Evolutionary conservation across 1,140 invertebrate genomes (phyloP), one percentile per base, ranked within the genome.

Genomic region (Cotesia chilonis): DNA sequence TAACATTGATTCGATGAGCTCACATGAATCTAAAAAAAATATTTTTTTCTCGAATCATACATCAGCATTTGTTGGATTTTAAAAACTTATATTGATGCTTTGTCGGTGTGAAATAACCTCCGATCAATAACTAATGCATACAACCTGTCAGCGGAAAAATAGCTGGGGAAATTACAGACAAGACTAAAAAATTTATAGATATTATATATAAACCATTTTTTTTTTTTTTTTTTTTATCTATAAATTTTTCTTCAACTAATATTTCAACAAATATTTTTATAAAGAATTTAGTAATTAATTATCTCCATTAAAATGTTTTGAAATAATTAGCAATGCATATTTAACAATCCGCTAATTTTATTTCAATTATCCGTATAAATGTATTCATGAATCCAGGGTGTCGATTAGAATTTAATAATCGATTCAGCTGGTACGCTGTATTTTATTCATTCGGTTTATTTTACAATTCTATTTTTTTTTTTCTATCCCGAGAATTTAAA

Each of bases 341-440:
- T 47, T 47, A 47, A 47, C 10, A 47, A 6, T 10, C 10, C 6
- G 5, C 12, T 37, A 65, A 65, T 65, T 65, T 12, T 41, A 14
- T 36, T 41, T 14, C 7, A 65, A 14, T 47, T n/a, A 38, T 20
- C 4, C 38, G 38, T 63, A 37, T 9, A 63, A 7, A 63, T 65
- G 4, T 14, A 41, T 37, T 37, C 10, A 20, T 47, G 63, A 65
- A 35, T 36, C 35, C n/a, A 10, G 35, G 10, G 9, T 37, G 38
- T 65, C 36, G 14, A 65, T 41, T 38, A 65, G 37, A 65, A n/a
- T 65, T 65, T 65, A 65, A 65, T 65, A 65, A 41, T 37, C 63
- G 38, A 38, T 14, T 65, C 12, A 10, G 17, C 36, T 37, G 41
- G 6, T 47, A 38, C 10, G 54, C 54, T 57, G 54, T 20, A 6